Evolutionary conservation across 2,888 invertebrate species (phyloP), one percentile per base, ranked within the genome.

Genomic region (Temnothorax unifasciatus): DNA sequence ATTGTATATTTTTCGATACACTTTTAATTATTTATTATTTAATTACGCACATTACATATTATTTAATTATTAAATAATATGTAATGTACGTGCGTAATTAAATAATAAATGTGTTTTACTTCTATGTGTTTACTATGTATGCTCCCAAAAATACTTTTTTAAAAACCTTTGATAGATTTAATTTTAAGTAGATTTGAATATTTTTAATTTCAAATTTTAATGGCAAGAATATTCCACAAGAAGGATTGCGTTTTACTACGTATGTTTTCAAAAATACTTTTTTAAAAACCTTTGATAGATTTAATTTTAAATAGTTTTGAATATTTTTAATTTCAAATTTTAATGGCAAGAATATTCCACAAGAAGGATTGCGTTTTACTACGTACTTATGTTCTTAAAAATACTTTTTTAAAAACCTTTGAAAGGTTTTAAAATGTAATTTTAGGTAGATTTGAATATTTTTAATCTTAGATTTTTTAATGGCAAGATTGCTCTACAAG

Each of bases 21-120:
- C 1, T 47, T 29, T 11, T 18, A 68, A 29, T 44, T 66, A 41
- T 64, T 64, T 64, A 63, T 69, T 69, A 52, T 54, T 54, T 71
- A n/a, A 71, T 11, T 38, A 64, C 41, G 13, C 2, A 59, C 15
- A n/a, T 63, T 63, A 41, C 64, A 21, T 41, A 9, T 61, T 41
- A 25, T 13, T 38, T 21, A 38, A 41, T 63, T 13, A 5, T 25
- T 25, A 25, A 25, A 25, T 25, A 25, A 25, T 29, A 29, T 29
- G 29, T 29, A 29, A 29, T 29, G 29, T 29, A 29, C 29, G 29
- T 29, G 29, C 3, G 29, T 29, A 29, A 29, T 29, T 29, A 29
- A 29, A 29, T 29, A 29, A 29, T 29, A 29, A 29, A 29, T 29
- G 29, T 29, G 21, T 38, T 34, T 41, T 25, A n/a, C n/a, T n/a